Conservation (phyloP, 37 sponge, comb jelly and placozoan genomes). For the Crambe crambe region DNA sequence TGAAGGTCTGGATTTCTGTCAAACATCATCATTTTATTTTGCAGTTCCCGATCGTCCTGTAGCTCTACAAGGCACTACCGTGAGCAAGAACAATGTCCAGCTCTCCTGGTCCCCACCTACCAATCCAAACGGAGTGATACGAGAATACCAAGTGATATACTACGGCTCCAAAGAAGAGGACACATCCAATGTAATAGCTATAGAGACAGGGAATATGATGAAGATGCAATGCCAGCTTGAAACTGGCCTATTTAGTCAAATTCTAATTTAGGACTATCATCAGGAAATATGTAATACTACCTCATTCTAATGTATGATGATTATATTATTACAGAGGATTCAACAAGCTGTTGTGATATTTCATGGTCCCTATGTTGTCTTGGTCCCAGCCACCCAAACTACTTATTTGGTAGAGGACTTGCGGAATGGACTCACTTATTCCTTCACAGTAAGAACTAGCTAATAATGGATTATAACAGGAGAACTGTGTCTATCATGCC, state of each 20-base stretch:
- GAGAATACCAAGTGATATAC: slow-evolving; percentile 40
- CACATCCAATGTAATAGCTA: background rate
- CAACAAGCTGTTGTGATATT: background rate
- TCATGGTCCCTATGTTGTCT: no score
- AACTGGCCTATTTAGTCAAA: no score
- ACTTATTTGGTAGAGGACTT: background rate
- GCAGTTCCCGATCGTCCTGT: slow-evolving; percentile 6
- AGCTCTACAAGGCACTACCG: background rate
- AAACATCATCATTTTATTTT: no score
- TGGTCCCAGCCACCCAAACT: background rate
- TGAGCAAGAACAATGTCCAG: background rate
- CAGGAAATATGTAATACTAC: no score
- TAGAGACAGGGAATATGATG: background rate
- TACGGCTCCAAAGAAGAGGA: slow-evolving; percentile 8
- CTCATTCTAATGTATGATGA: background rate
- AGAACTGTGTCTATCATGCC: background rate
- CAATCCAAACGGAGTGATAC: slow-evolving; percentile 17
- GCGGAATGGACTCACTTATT: slow-evolving; percentile 6
- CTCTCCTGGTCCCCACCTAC: slow-evolving; percentile 14
- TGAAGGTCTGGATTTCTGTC: no score
- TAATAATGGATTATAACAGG: background rate
- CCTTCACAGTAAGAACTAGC: slow-evolving; percentile 33
- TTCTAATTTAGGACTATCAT: no score
- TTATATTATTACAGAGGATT: background rate
- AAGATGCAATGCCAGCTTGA: no score